Evolutionary conservation across 2,113 vertebrate species (phyloP), one percentile per base, ranked within the genome.

Genomic region (Kryptolebias marmoratus): DNA sequence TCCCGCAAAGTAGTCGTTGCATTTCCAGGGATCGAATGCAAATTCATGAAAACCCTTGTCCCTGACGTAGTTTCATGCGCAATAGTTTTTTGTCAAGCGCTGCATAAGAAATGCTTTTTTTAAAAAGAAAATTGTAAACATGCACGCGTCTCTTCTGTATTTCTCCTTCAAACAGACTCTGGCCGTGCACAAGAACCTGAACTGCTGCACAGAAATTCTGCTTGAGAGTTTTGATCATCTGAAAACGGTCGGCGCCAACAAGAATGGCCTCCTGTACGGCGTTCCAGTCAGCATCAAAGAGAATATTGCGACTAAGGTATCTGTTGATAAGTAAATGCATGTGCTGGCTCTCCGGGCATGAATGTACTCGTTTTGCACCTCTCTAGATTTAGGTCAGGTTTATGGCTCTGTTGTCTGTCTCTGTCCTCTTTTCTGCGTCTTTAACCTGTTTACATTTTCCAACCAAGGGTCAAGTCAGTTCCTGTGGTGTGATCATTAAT

Each of bases 241-340:
- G 48, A 85, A 81, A 71, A 85, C 91, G 30, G 22, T 93, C 36
- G 67, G 62, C 32, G 67, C 0, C 18, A 62, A 90, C 28, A 89
- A 86, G 47, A 82, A 93, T 13, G 95, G 95, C 15, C 89, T 96
- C 39, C 94, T 99, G 22, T 96, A 95, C 5, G 96, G 96, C 0
- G 84, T 98, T 75, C 96, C 96, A 0, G 65, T 98, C 75, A 98
- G 96, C 86, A 90, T 97, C 73, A 98, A 98, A 88, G 96, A 99
- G 16, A 96, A 95, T 55, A 10, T 94, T 47, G 52, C 61, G 27
- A 94, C 84, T 85, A 94, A 96, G 95, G 97, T 97, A n/a, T 47
- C 3, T 71, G n/a, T 65, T 1, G 64, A 12, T 22, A 42, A 15
- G 16, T 30, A 12, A 56, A 15, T 27, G 13, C 39, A 36, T 7